Percentiles rank a stretch among this genome's conserved stretches.
Evolutionary conservation across 2,113 vertebrate species (phyloP).

Genomic region (Gadus chalcogrammus): DNA sequence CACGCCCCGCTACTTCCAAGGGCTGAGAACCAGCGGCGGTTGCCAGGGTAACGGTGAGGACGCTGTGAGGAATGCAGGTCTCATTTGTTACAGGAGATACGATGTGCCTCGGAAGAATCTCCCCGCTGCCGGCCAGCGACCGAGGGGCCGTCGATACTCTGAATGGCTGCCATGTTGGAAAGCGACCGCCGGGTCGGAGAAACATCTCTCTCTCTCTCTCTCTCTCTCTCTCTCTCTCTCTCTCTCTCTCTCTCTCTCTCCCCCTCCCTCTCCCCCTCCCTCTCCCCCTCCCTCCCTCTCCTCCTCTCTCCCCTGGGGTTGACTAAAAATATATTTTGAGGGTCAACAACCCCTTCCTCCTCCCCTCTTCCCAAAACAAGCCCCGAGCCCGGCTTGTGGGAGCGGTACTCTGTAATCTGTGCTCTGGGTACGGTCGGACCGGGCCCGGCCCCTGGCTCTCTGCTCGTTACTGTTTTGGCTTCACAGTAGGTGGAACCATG

Average conservation of each 20-base stretch:
- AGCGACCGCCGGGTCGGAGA: constrained; percentile 44
- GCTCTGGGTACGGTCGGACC: constrained; percentile 36
- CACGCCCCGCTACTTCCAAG: not conserved
- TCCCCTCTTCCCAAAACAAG: constrained; percentile 64
- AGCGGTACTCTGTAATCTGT: constrained; percentile 33
- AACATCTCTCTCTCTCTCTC: constrained; percentile 15
- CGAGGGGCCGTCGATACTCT: constrained; percentile 43
- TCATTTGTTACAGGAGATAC: constrained; percentile 38
- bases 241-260: constrained; percentile 14
- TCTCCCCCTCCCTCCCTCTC: constrained; percentile 4
- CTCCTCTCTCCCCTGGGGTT: not conserved
- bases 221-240: too few species aligned
- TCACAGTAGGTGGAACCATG: too few species aligned
- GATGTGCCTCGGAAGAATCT: constrained; percentile 44
- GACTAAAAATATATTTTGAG: constrained; percentile 57
- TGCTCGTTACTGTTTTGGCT: not conserved
- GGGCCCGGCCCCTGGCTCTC: constrained; percentile 19
- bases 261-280: constrained; percentile 20
- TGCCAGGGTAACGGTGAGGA: constrained; percentile 26
- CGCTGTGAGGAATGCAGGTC: constrained; percentile 34
- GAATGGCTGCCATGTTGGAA: constrained; percentile 58
- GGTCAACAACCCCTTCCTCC: constrained; percentile 27
- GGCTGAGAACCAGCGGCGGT: not conserved
- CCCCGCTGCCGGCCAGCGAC: constrained; percentile 18
- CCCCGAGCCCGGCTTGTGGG: constrained; percentile 36